Percentiles rank a stretch among this genome's conserved stretches.
Conservation (phyloP, 2,797 vertebrate species). For the Gouania willdenowi region DNA sequence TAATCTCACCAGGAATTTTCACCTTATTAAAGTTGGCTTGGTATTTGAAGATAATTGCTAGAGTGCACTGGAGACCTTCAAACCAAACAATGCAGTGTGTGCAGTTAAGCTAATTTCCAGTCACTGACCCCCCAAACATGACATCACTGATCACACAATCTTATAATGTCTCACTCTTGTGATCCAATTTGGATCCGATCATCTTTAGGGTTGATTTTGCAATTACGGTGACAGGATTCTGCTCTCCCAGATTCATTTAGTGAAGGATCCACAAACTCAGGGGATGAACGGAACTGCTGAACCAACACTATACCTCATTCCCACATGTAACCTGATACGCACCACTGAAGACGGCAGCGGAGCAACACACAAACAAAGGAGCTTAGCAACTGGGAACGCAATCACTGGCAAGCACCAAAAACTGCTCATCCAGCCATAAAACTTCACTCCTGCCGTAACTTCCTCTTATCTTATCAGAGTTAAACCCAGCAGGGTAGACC, state of each 20-base stretch:
- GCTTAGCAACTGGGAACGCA: constrained; percentile 60
- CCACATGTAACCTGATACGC: constrained; percentile 61
- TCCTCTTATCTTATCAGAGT: constrained; percentile 50
- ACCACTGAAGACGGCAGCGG: constrained; percentile 49
- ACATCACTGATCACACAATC: not conserved
- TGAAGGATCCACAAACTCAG: constrained; percentile 44
- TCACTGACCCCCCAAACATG: too few species aligned
- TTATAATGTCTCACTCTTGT: constrained; percentile 28
- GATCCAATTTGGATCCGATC: constrained; percentile 30
- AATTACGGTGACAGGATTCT: constrained; percentile 28
- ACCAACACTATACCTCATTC: constrained; percentile 64
- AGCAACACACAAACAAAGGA: constrained; percentile 68
- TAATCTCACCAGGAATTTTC: constrained; percentile 12
- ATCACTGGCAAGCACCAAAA: constrained; percentile 27
- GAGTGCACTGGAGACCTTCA: constrained; percentile 3
- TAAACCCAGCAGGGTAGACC: constrained; percentile 37
- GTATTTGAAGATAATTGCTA: constrained; percentile 9
- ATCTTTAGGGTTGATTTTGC: constrained; percentile 26
- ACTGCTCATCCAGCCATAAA: constrained; percentile 19
- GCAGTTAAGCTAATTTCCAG: constrained; percentile 3
- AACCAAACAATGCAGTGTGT: constrained; percentile 23
- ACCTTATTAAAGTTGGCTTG: constrained; percentile 7
- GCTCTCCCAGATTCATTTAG: constrained; percentile 39
- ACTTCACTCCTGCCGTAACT: constrained; percentile 34
- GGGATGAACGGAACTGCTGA: constrained; percentile 69